Percentiles rank a stretch among this genome's conserved stretches.
phyloP scores from a whole-genome alignment of 37 sponge, comb jelly and placozoan species.

The Aplysina aerophoba region DNA sequence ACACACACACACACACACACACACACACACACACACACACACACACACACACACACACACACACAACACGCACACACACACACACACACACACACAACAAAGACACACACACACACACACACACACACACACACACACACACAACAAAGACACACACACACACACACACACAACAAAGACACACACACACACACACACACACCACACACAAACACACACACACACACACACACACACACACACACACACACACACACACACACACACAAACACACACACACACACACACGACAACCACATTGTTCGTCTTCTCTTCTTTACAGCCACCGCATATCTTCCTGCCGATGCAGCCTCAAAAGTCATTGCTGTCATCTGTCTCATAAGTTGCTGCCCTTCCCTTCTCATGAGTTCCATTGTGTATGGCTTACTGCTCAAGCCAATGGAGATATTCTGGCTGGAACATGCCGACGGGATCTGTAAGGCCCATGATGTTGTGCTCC shows the following conservation, averaged over 20 bases:
- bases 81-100: too few relatives aligned
- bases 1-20: too few relatives aligned
- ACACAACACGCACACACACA: too few relatives aligned
- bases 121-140: background rate
- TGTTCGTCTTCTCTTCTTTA: too few relatives aligned
- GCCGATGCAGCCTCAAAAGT: conserved; percentile 50
- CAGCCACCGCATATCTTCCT: conserved; percentile 68
- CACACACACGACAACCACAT: conserved; percentile 20
- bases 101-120: too few relatives aligned
- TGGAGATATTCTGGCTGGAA: conserved; percentile 76
- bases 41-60: too few relatives aligned
- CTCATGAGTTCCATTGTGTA: conserved; percentile 85
- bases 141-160: conserved; percentile 10
- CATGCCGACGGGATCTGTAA: conserved; percentile 74
- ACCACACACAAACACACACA: background rate
- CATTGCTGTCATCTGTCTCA: conserved; percentile 72
- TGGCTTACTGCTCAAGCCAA: conserved; percentile 71
- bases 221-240: background rate
- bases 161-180: background rate
- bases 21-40: too few relatives aligned
- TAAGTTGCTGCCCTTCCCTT: conserved; percentile 77
- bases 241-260: conserved; percentile 22
- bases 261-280: conserved; percentile 35
- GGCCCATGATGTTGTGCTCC: conserved; percentile 73
- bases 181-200: background rate